Conservation (phyloP, 2,888 invertebrate species). For the Andrena praecox region DNA sequence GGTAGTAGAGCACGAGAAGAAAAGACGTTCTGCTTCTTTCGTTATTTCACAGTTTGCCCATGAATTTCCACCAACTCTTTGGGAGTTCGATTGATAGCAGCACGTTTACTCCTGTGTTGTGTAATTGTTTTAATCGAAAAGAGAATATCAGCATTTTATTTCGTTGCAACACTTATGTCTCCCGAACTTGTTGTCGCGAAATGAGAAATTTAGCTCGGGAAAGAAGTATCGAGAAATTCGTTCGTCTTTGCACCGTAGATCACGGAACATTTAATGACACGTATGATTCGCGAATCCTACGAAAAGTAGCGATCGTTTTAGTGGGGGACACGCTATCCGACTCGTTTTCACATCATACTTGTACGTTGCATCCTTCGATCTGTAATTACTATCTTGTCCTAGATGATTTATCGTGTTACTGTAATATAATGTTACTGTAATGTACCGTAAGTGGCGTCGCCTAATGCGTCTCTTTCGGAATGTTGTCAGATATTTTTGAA, state of each 20-base stretch:
- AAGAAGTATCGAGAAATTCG: neutral
- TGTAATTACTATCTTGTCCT: too few relatives aligned
- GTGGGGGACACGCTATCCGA: neutral
- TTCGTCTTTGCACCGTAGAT: neutral
- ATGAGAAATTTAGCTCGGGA: neutral
- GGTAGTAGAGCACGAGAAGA: slow-evolving; percentile 41
- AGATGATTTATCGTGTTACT: neutral
- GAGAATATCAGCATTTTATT: neutral
- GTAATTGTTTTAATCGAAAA: neutral
- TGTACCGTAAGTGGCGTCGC: neutral
- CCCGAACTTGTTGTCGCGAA: neutral
- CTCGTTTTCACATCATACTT: too few relatives aligned
- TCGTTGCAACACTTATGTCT: neutral
- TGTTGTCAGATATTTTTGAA: neutral
- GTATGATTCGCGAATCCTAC: slow-evolving; percentile 1
- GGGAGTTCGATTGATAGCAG: neutral
- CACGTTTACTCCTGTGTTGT: neutral
- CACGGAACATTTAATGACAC: neutral
- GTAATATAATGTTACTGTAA: neutral
- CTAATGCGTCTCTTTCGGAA: neutral
- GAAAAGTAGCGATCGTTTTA: neutral
- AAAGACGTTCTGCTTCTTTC: slow-evolving; percentile 26
- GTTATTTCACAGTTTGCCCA: neutral
- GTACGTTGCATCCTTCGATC: too few relatives aligned
- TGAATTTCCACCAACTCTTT: neutral